Percentiles rank a stretch among this genome's conserved stretches.
Conservation (phyloP, 2,797 vertebrate genomes). For the Malacoctenus gilli region DNA sequence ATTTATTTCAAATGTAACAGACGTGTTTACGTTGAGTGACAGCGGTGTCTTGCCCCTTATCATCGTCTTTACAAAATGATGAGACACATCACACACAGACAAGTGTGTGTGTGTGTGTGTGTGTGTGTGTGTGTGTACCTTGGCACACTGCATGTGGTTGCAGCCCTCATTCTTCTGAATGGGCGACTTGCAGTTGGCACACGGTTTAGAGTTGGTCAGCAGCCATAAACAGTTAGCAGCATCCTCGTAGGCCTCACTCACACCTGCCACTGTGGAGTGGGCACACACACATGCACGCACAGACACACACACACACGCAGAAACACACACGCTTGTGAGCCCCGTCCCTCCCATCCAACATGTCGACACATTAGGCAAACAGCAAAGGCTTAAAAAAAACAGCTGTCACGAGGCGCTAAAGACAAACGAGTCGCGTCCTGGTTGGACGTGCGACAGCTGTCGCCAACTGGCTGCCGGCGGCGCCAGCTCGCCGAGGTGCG, state of each 20-base stretch:
- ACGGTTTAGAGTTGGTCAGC: conserved; percentile 96
- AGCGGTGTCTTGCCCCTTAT: not conserved
- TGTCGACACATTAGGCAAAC: conserved; percentile 28
- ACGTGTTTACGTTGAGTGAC: not conserved
- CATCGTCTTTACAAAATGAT: not conserved
- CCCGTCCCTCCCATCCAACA: no score
- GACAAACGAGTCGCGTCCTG: conserved; percentile 30
- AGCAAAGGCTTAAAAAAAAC: conserved; percentile 39
- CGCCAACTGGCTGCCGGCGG: no score
- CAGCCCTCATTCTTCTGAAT: conserved; percentile 99
- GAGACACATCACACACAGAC: conserved; percentile 14
- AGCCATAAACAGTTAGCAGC: conserved; percentile 99
- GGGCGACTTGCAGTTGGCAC: conserved; percentile 98
- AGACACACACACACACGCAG: conserved; percentile 16
- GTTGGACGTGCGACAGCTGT: conserved; percentile 35
- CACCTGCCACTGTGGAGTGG: conserved; percentile 88
- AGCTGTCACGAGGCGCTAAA: conserved; percentile 32
- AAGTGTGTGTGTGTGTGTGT: no score
- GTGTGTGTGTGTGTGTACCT: no score
- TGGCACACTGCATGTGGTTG: conserved; percentile 99
- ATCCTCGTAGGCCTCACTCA: conserved; percentile 97
- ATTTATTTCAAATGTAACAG: not conserved
- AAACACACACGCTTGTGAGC: no score
- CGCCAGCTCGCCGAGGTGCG: not conserved
- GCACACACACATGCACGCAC: conserved; percentile 27